These are phyloP conservation scores for Aradophagus sp. DNA, from an alignment of 1,140 invertebrate species.

Conservation along the genomic window DNA sequence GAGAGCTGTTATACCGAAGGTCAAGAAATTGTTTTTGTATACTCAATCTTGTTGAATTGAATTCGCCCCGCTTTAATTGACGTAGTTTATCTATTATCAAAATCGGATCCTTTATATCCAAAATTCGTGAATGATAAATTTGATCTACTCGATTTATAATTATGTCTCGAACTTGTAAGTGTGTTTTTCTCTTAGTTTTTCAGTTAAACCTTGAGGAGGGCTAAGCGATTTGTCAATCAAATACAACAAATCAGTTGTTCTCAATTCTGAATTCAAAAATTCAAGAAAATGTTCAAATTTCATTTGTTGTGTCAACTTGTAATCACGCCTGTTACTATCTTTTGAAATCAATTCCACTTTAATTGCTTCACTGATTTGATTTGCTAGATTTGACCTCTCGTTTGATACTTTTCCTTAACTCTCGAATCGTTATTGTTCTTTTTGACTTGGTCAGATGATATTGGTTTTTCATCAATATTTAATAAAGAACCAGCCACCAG, in stretches of 20 bases:
- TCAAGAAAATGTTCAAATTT: constrained; percentile 4
- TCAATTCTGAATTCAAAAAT: constrained; percentile 6
- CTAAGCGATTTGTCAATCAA: neutral
- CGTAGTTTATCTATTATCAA: neutral
- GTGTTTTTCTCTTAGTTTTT: neutral
- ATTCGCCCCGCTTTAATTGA: too few species aligned
- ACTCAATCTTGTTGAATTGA: too few species aligned
- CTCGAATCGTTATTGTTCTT: too few species aligned
- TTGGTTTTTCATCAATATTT: too few species aligned
- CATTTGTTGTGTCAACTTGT: neutral
- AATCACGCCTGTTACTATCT: neutral
- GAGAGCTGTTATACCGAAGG: too few species aligned
- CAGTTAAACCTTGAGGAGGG: neutral
- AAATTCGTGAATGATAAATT: neutral
- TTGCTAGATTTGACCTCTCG: too few species aligned
- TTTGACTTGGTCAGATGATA: too few species aligned
- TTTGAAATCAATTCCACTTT: neutral
- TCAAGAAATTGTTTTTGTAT: too few species aligned
- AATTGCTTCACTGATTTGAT: neutral
- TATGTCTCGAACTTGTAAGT: neutral
- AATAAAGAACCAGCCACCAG: too few species aligned
- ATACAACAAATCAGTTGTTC: constrained; percentile 2
- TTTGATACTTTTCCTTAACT: too few species aligned
- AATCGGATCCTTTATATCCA: neutral
- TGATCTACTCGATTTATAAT: neutral